A percentile compares a stretch with the other conserved stretches of the same genome.
Conservation (phyloP, 2,113 vertebrate genomes). For the Cryptomyrus ogoouensis region DNA sequence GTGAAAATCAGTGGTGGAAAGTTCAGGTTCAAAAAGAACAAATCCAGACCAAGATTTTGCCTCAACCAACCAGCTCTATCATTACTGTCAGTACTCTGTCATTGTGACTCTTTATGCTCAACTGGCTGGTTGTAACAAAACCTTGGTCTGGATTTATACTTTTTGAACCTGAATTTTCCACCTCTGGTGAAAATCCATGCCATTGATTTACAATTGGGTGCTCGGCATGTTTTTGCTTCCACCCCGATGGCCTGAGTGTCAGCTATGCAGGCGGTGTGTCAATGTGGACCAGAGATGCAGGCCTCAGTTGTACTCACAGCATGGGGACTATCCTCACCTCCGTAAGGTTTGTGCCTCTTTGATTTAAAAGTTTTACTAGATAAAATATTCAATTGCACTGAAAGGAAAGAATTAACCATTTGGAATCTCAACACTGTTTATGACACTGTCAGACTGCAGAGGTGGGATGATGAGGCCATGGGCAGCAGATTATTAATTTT, state of each 20-base stretch:
- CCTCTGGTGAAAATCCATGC: slow-evolving; percentile 43
- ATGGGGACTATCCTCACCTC: not conserved
- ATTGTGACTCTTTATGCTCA: not conserved
- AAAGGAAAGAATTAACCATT: not conserved
- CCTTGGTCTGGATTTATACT: not conserved
- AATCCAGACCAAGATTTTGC: not conserved
- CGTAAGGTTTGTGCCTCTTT: not conserved
- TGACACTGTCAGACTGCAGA: not conserved
- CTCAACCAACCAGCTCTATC: not conserved
- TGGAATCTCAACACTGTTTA: not conserved
- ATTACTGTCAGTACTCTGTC: not conserved
- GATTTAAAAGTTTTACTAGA: not conserved
- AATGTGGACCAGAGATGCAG: slow-evolving; percentile 18
- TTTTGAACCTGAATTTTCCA: not conserved
- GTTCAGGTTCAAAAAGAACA: not conserved
- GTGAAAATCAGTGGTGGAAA: not conserved
- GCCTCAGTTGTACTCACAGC: slow-evolving; percentile 20
- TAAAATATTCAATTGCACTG: not conserved
- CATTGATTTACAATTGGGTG: slow-evolving; percentile 43
- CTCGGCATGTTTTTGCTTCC: slow-evolving; percentile 41
- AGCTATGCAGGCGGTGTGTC: slow-evolving; percentile 32
- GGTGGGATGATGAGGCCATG: not conserved
- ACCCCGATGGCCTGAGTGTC: slow-evolving; percentile 29
- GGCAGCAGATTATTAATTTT: not conserved
- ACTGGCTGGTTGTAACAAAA: not conserved